Evolutionary conservation across 2,888 invertebrate species (phyloP).

Genomic region (Cryptus armator): DNA sequence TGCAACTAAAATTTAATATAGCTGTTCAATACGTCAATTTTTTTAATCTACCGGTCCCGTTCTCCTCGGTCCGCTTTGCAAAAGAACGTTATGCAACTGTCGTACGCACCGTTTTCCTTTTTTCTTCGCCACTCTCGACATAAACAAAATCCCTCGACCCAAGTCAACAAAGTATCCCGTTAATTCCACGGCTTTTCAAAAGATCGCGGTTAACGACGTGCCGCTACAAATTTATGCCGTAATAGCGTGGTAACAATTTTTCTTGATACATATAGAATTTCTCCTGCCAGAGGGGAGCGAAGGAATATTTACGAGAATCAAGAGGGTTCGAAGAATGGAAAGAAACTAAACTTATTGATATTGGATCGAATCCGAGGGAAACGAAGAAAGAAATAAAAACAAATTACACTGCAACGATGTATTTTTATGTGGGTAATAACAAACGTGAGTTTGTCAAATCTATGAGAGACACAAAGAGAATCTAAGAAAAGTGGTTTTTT

Average conservation of each 20-base stretch:
- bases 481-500: constrained; percentile 31
- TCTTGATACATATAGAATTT: neutral
- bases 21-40: too few relatives aligned
- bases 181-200: constrained; percentile 27
- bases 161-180: constrained; percentile 33
- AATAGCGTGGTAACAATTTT: constrained; percentile 20
- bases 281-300: constrained; percentile 26
- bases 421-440: constrained; percentile 37
- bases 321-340: constrained; percentile 17
- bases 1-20: too few relatives aligned
- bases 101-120: neutral
- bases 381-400: constrained; percentile 1
- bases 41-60: too few relatives aligned
- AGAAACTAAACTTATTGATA: constrained; percentile 32
- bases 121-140: neutral
- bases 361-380: constrained; percentile 22
- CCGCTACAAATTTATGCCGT: constrained; percentile 46
- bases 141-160: neutral
- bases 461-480: constrained; percentile 58
- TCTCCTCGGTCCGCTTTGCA: too few relatives aligned
- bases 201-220: constrained; percentile 51
- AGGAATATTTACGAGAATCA: constrained; percentile 57
- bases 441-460: constrained; percentile 23
- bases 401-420: neutral
- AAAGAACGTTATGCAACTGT: neutral